Base-by-base conservation (phyloP, 2,113 vertebrate genomes). In the Xyliphius kryptos region DNA sequence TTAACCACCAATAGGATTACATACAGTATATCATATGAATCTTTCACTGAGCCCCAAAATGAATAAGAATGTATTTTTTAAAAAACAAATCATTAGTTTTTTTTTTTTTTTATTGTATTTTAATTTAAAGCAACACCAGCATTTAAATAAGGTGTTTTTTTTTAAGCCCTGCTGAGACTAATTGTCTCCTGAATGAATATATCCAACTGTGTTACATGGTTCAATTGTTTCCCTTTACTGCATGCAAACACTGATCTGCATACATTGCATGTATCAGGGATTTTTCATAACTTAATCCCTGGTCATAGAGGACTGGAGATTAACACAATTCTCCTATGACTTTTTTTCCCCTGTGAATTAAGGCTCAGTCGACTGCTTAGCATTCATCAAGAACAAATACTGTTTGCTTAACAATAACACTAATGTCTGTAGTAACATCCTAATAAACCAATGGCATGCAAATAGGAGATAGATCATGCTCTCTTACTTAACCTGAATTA, bases 381-480 rank as follows among this genome's bases (percentile, higher is more conserved):
- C 15, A 52, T 47, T 46, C 43, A 46, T 14, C 43, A 46, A 6
- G n/a, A 46, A 13, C 43, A 46, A 46, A 15, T 46, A 46, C 26
- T 32, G 43, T n/a, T n/a, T 13, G 12, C 43, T n/a, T 46, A 41
- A 12, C 13, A n/a, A 13, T 46, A 46, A 46, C 14, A n/a, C n/a
- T n/a, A n/a, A n/a, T n/a, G 43, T 13, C 43, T n/a, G 14, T 46
- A n/a, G 43, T n/a, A 3, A 46, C 43, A n/a, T 13, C 6, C 51
- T 69, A 73, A 65, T 69, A 61, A 72, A 69, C 52, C 56, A 16
- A 56, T 69, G 66, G 46, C 66, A 69, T 68, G n/a, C 14, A 15
- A 40, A 49, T 7, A 53, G 53, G 32, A 16, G 66, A 59, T 73
- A 73, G 69, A 73, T 66, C 21, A 43, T 48, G 49, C 64, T 57